Evolutionary conservation across 2,797 vertebrate genomes (phyloP), one percentile per base, ranked within the genome.

Genomic region (Girardinus metallicus): DNA sequence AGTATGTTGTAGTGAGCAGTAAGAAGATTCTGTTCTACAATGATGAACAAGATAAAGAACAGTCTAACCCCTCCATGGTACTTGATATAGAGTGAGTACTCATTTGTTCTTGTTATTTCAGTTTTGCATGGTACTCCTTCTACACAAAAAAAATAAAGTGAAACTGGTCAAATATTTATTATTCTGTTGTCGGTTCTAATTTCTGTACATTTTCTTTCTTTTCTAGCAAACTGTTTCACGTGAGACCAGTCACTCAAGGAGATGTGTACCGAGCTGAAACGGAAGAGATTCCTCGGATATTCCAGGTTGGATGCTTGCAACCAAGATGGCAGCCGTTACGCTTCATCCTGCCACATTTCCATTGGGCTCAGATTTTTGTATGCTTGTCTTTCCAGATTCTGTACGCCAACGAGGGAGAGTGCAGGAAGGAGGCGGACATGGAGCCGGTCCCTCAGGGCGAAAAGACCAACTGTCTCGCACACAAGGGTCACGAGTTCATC

Each of bases 1-100:
- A 99, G 99, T 99, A 99, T 91, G 99, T 99, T 93, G 99, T 99
- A 79, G 98, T 99, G 85, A 99, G 99, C 96, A 99, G 99, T 94
- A 99, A 98, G 95, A 99, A 99, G 95, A 99, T 99, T 88, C 92
- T 99, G 78, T 99, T 99, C 94, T 99, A 99, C 94, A 99, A 99
- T 1, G 98, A 99, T 71, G 99, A 99, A 92, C 97, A 96, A 93
- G 97, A 99, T 93, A 99, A 99, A 90, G 98, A 99, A 82, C 98
- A 98, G 89, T 99, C 98, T 80, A 99, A 96, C 93, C 99, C 99
- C 44, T 99, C 97, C 23, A 99, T 99, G 99, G 98, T 99, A 94
- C 97, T 99, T 84, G 99, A 99, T 94, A 99, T 99, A 85, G 99
- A 99, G 98, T 99, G 94, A 97, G 99, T 99, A 7, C 34, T 74